Base-by-base conservation (phyloP, 2,113 vertebrate species). In the Protobothrops flavoviridis region DNA sequence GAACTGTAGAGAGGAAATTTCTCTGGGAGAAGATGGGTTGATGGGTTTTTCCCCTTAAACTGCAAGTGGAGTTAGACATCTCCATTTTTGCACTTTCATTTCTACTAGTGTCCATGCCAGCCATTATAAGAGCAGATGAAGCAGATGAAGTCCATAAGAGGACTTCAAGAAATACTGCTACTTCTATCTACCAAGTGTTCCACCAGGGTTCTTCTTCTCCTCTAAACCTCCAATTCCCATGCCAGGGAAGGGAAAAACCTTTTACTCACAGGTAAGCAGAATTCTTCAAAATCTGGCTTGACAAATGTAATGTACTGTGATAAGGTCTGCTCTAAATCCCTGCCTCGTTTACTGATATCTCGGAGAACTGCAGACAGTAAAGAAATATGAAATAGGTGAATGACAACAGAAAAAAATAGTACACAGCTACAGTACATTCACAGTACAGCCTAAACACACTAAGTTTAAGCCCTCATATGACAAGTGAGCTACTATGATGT, bases 201-300 rank as follows among this genome's bases (percentile, higher is more conserved):
- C 50, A 59, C 10, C 0, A 0, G n/a, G 91, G 74, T 23, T n/a
- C 13, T 39, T 90, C 13, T 39, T 89, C 56, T 93, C 45, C 85
- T 61, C 21, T 53, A n/a, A 26, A 20, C 55, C 53, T 39, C 2
- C 17, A n/a, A 24, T 45, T 61, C 39, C 15, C 85, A 69, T 87
- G n/a, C 69, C 10, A 9, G 74, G 39, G 1, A 12, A 2, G 13
- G 21, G 43, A 90, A 56, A 50, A 50, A 11, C 5, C 39, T 17
- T 81, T 33, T 85, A 98, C 99, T 98, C 97, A 99, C 99, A 91
- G 99, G 99, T 97, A 99, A 97, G 96, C 99, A 99, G 98, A 99
- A 99, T 96, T 99, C 99, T 96, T 99, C 99, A 1, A 99, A 99
- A 96, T 99, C 99, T 8, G 99, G 99, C 96, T 99, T 99, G 94